Base-by-base conservation (phyloP, 92 coral and sea anemone species). In the Phenganax stokvisi region DNA sequence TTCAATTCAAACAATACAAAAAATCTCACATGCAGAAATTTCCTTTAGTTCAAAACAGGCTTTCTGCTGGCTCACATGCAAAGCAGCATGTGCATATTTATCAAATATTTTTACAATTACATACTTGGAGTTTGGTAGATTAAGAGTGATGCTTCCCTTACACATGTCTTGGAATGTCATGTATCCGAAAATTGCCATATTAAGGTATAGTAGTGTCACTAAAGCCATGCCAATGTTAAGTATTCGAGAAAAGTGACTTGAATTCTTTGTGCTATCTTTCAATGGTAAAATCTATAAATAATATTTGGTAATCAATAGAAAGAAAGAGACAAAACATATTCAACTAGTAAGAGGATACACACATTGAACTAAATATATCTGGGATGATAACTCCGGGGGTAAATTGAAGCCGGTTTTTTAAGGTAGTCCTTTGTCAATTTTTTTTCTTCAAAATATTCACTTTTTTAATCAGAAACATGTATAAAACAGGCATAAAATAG, bases 131-230 rank as follows among this genome's bases (percentile, higher is more conserved):
- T 79, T 63, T 63, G 83, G 83, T 27, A 79, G 51, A 69, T 79
- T 79, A 13, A 79, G 56, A 0, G 83, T 79, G 31, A 79, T 74
- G 74, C 83, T 79, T 37, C 83, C 83, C 28, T 27, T 64, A 52
- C 83, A 79, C 69, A 47, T 37, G 52, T 79, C 83, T 55, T 79
- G 83, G 69, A 79, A 79, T 66, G 83, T 79, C 83, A 79, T 79
- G 69, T 79, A 79, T 79, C 83, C 83, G 52, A 79, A 79, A 44
- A 79, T 79, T 51, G 83, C 83, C 73, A 79, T 79, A 64, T 54
- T 79, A 51, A 79, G 53, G 69, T 79, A 79, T 28, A 79, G 83
- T 20, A 54, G 0, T 29, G 69, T 63, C 28, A 79, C 83, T 47
- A 79, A 20, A 59, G 74, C 83, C 83, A 79, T 61, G 17, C 83